A percentile compares a stretch with the other conserved stretches of the same genome.
Evolutionary conservation across 35 echinoderm and acorn worm species (phyloP).

Genomic region (Amphiura filiformis): DNA sequence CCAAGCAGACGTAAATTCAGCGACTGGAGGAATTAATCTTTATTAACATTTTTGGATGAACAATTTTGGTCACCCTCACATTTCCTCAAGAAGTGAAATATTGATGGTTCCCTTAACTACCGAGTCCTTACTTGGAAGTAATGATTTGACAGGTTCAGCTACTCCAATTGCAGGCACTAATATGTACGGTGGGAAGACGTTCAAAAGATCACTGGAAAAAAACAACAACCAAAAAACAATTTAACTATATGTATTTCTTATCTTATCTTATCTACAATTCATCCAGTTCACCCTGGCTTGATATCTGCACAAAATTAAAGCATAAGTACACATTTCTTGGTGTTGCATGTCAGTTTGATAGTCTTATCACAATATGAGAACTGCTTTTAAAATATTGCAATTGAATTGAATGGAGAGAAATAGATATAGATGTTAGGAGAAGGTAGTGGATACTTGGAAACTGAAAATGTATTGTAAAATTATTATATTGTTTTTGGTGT

Average conservation of each 20-base stretch:
- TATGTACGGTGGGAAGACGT: conserved; percentile 10
- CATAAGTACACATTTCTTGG: no score
- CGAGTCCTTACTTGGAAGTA: conserved; percentile 20
- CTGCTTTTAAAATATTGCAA: no score
- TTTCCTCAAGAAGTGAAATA: not conserved
- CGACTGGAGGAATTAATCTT: not conserved
- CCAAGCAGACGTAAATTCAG: no score
- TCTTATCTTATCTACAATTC: not conserved
- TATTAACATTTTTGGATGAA: not conserved
- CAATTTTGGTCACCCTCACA: not conserved
- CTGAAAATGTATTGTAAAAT: not conserved
- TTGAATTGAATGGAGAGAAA: no score
- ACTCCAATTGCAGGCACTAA: conserved; percentile 20
- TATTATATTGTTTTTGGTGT: no score
- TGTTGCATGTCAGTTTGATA: no score
- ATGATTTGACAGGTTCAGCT: conserved; percentile 11
- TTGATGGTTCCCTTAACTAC: not conserved
- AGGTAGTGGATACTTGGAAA: no score
- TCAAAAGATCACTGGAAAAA: conserved; percentile 10
- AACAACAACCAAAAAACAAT: not conserved
- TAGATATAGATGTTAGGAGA: no score
- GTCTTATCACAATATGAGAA: not conserved
- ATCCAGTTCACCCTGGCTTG: no score
- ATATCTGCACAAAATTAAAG: no score
- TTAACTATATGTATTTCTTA: no score